Evolutionary conservation across 2,888 invertebrate genomes (phyloP), one percentile per base, ranked within the genome.

Genomic region (Autographa pulchrina): DNA sequence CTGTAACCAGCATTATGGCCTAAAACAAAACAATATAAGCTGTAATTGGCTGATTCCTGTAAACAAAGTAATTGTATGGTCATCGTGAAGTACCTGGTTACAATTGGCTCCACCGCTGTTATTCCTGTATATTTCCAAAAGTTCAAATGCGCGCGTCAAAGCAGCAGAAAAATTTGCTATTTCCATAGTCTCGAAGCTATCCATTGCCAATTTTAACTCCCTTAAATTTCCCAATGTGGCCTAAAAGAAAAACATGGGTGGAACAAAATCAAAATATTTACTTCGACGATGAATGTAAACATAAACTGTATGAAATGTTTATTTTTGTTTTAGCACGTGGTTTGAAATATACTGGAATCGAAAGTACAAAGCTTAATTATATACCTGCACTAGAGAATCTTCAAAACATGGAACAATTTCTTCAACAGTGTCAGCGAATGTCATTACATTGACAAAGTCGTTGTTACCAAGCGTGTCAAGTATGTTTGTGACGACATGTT

Each of bases 1-100:
- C 99, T n/a, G 99, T 99, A 84, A 99, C 97, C 83, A 99, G 95
- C 99, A 99, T 99, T 87, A 99, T 99, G 41, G 99, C 99, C 96
- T 99, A 7, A 89, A 88, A 32, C 20, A 56, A 25, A 56, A 56
- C 25, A 56, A 5, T 5, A 43, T 43, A 16, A 48, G n/a, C n/a
- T n/a, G n/a, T 48, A 43, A 48, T 48, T n/a, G 48, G n/a, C 5
- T n/a, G 48, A 5, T 48, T 48, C 11, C 48, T 48, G 6, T 48
- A 48, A n/a, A 7, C 8, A 48, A 48, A n/a, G 7, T 8, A n/a
- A 16, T n/a, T 48, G 5, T 5, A 48, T 16, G 48, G n/a, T 48
- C 7, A n/a, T 48, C n/a, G n/a, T 48, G 6, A 54, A 9, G 52
- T 74, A 96, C 96, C 92, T 96, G 96, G 80, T 96, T 96, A 88